These are phyloP conservation scores for Diadumene lineata DNA, from an alignment of 92 coral and sea anemone species.

Conservation along the genomic window DNA sequence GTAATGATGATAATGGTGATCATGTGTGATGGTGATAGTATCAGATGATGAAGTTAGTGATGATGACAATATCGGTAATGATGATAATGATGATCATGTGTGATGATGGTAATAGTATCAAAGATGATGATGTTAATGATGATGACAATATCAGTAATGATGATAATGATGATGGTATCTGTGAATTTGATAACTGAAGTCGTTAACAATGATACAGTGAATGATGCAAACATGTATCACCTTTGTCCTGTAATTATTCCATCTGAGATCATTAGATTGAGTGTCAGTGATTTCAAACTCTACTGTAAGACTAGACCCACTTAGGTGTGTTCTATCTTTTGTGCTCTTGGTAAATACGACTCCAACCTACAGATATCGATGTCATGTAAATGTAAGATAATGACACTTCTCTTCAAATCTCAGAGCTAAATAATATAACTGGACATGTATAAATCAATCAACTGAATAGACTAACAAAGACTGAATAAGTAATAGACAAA, in stretches of 20 bases:
- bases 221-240: too few species aligned
- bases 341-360: slow-evolving; percentile 41
- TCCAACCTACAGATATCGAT: slow-evolving; percentile 51
- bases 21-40: too few species aligned
- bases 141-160: not conserved
- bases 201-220: too few species aligned
- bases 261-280: slow-evolving; percentile 51
- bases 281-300: slow-evolving; percentile 66
- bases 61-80: not conserved
- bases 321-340: slow-evolving; percentile 27
- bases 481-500: too few species aligned
- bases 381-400: too few species aligned
- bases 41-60: not conserved
- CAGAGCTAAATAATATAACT: too few species aligned
- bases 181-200: too few species aligned
- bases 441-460: too few species aligned
- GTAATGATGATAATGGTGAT: not conserved
- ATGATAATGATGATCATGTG: not conserved
- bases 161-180: too few species aligned
- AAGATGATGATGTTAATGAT: not conserved
- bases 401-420: too few species aligned
- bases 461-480: too few species aligned
- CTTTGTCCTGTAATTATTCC: slow-evolving; percentile 61
- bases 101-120: too few species aligned
- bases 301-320: slow-evolving; percentile 41